Evolutionary conservation across 2,888 invertebrate genomes (phyloP).

Genomic region (Notodonta ziczac): DNA sequence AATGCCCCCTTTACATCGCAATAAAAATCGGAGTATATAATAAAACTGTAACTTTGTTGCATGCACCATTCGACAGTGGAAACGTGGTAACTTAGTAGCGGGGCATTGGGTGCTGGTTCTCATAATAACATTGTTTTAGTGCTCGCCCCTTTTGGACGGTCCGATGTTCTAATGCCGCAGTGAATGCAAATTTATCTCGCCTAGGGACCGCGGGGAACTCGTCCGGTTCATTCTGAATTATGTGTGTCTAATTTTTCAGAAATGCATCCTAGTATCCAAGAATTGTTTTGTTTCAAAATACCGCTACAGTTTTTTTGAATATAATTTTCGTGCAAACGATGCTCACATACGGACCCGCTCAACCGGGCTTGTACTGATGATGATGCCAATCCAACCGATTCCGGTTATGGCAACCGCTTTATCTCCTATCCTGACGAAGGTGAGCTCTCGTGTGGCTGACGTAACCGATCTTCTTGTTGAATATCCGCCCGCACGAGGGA

Average conservation of each 20-base stretch:
- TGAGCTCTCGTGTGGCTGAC: too few relatives aligned
- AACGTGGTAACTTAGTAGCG: constrained; percentile 32
- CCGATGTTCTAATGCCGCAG: constrained; percentile 57
- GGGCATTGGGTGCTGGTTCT: constrained; percentile 48
- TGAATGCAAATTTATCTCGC: constrained; percentile 61
- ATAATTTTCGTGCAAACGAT: too few relatives aligned
- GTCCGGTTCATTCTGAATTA: constrained; percentile 36
- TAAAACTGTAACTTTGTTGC: not conserved
- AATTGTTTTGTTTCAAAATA: constrained; percentile 9
- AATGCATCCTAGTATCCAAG: constrained; percentile 12
- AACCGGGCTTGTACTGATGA: too few relatives aligned
- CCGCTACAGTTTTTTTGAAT: not conserved
- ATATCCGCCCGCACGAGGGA: too few relatives aligned
- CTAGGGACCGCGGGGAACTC: constrained; percentile 36
- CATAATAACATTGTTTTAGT: constrained; percentile 50
- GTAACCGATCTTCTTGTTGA: too few relatives aligned
- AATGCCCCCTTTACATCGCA: too few relatives aligned
- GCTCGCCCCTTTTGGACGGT: constrained; percentile 44
- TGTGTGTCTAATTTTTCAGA: constrained; percentile 18
- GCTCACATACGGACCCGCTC: too few relatives aligned
- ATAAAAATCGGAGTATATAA: too few relatives aligned
- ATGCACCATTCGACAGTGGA: constrained; percentile 25
- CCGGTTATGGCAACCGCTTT: too few relatives aligned
- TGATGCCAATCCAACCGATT: too few relatives aligned
- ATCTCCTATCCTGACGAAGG: too few relatives aligned